Evolutionary conservation across 1,140 invertebrate species (phyloP), one percentile per base, ranked within the genome.

Genomic region (Trichonephila inaurata): DNA sequence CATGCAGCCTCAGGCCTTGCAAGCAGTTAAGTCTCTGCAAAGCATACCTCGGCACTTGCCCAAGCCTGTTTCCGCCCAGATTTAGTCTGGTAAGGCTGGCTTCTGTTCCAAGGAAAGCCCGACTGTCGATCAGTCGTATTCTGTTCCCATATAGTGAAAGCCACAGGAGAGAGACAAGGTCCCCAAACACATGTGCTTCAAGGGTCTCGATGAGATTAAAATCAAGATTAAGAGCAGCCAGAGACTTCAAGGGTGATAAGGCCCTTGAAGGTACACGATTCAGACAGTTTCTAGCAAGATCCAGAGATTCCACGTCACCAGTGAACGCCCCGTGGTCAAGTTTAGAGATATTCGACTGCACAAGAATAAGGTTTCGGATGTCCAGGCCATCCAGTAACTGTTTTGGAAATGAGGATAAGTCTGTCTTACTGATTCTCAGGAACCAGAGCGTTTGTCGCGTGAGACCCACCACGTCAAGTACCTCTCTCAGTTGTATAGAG

Each of bases 321-420:
- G 83, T 19, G 28, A 85, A 51, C 3, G 72, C 24, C 24, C 66
- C 40, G 14, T 86, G 40, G 44, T 95, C 94, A 12, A 95, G 60
- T n/a, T 51, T 61, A 18, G 69, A 87, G 18, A 95, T 94, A 64
- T 94, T 94, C 28, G 95, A 98, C 95, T 98, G 98, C 95, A 98
- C 98, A n/a, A 98, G 98, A 51, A 98, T 98, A 14, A 98, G 96
- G 95, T 98, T 98, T 94, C 97, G 97, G 94, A 98, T 98, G 95
- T 98, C 98, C 94, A 98, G 96, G 7, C 98, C 98, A 24, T 98
- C 96, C 95, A 98, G 98, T 60, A 98, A 97, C 95, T 98, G 98
- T 16, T 97, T 97, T 64, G 98, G 98, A 83, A 98, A 96, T 95
- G 98, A 98, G 0, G 97, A 97, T 94, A 98, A 95, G 95, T 97